Evolutionary conservation across 2,113 vertebrate genomes (phyloP).

Genomic region (Oenanthe oenanthe): DNA sequence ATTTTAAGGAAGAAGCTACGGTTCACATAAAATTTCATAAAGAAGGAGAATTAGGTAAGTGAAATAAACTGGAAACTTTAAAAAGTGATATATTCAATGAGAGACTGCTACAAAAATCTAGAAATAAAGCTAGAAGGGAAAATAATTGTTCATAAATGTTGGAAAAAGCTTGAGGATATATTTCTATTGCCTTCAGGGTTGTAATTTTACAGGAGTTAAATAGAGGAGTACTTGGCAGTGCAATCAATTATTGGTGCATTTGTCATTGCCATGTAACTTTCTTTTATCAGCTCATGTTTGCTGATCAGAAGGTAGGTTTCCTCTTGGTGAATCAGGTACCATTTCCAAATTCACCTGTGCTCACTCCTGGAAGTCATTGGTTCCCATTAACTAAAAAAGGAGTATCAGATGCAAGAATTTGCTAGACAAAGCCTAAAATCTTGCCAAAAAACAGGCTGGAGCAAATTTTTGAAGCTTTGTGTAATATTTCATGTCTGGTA

Average conservation of each 20-base stretch:
- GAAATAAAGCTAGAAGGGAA: background rate
- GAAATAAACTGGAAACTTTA: background rate
- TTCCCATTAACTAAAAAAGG: background rate
- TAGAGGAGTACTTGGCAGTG: background rate
- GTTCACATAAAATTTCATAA: background rate
- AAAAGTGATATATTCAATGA: background rate
- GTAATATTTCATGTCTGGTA: background rate
- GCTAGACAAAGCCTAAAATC: background rate
- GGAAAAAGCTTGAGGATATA: background rate
- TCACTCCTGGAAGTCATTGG: background rate
- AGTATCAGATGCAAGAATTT: background rate
- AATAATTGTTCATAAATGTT: background rate
- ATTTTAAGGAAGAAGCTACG: background rate
- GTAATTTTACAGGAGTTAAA: background rate
- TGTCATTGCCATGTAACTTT: background rate
- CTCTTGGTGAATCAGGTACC: background rate
- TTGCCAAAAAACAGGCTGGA: background rate
- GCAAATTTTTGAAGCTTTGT: background rate
- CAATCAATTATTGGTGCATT: background rate
- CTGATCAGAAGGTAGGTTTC: background rate
- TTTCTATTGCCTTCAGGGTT: background rate
- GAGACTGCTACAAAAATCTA: background rate
- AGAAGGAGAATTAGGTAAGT: background rate
- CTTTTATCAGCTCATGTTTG: background rate
- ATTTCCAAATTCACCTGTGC: background rate